Conservation (phyloP, 2,113 vertebrate species). For the Phaetusa simplex region DNA sequence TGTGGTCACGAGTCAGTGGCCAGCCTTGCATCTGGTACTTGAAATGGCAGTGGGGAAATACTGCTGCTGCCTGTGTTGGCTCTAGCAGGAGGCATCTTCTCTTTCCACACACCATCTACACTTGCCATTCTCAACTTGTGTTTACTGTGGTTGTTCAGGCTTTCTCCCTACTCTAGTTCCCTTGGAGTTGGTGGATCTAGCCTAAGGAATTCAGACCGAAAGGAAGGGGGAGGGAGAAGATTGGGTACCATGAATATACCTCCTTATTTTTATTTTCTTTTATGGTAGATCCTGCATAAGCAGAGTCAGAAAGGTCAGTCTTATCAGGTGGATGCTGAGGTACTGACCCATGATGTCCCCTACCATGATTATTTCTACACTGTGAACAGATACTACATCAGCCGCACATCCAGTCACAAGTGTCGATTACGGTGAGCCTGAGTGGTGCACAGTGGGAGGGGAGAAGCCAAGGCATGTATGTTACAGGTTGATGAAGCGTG, state of each 20-base stretch:
- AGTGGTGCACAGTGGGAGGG: not conserved
- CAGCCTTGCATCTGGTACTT: not conserved
- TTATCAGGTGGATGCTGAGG: constrained; percentile 88
- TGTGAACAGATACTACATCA: constrained; percentile 88
- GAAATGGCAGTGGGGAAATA: not conserved
- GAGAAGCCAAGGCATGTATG: not conserved
- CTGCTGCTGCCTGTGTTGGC: not conserved
- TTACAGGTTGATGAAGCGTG: not conserved
- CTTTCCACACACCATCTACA: not conserved
- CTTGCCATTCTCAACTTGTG: not conserved
- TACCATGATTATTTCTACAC: constrained; percentile 99
- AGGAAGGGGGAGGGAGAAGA: not conserved
- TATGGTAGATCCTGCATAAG: constrained; percentile 84
- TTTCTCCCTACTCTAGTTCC: not conserved
- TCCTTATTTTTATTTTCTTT: not conserved
- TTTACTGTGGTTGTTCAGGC: not conserved
- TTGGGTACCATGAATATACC: not conserved
- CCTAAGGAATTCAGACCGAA: not conserved
- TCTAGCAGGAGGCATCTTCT: not conserved
- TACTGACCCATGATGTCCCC: constrained; percentile 92
- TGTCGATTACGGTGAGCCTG: constrained; percentile 87
- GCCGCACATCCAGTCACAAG: constrained; percentile 82
- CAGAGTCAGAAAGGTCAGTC: constrained; percentile 87
- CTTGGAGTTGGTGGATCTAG: not conserved
- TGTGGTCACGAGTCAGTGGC: not conserved